Conservation (phyloP, 2,113 vertebrate species). For the Proterorhinus semilunaris region DNA sequence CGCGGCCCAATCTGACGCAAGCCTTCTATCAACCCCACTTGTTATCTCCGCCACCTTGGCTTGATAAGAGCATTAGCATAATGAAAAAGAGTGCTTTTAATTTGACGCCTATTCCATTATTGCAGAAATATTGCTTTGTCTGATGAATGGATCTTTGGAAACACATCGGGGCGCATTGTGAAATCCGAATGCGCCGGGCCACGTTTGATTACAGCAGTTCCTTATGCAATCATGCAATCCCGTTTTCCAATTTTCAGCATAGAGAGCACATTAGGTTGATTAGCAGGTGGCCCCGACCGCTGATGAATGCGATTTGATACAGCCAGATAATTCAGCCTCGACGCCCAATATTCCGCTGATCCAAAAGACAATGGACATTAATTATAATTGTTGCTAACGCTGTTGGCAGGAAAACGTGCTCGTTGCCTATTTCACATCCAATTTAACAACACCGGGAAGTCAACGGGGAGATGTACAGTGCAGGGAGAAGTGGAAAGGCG, state of each 20-base stretch:
- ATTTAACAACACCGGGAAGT: constrained; percentile 52
- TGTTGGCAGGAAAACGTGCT: constrained; percentile 50
- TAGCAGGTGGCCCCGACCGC: constrained; percentile 55
- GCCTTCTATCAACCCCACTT: background rate
- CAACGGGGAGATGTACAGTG: background rate
- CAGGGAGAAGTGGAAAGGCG: background rate
- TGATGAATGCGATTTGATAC: constrained; percentile 59
- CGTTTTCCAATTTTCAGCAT: constrained; percentile 35
- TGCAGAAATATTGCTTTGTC: background rate
- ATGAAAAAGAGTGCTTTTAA: constrained; percentile 5
- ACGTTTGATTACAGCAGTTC: constrained; percentile 29
- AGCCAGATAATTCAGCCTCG: constrained; percentile 51
- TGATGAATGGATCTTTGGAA: constrained; percentile 25
- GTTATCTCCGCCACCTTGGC: background rate
- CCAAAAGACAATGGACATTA: constrained; percentile 62
- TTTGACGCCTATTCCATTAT: background rate
- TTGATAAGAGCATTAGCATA: background rate
- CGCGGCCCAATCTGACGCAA: background rate
- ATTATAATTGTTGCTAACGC: constrained; percentile 52
- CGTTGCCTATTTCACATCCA: constrained; percentile 49
- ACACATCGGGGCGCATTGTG: constrained; percentile 14
- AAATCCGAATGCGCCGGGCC: constrained; percentile 16
- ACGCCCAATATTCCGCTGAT: constrained; percentile 58
- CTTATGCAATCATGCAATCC: constrained; percentile 27
- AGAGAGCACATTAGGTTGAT: constrained; percentile 44